These are phyloP conservation scores for Thyatira batis DNA, from an alignment of 2,888 invertebrate species.

Conservation along the genomic window DNA sequence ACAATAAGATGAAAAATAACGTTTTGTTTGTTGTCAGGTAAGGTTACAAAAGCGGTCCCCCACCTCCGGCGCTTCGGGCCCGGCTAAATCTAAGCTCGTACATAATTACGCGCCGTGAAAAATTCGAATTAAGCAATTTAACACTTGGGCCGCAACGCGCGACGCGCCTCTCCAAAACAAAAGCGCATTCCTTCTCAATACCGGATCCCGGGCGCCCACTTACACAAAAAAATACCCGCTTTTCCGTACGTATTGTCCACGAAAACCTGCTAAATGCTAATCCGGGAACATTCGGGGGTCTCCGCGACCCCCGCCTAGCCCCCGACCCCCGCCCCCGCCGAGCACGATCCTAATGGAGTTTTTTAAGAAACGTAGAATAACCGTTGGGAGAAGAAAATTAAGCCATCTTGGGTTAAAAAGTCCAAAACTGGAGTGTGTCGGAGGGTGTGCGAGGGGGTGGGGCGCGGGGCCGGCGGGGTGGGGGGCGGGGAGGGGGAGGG, in stretches of 20 bases:
- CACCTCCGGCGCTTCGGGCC: too few relatives aligned
- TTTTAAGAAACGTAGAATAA: slow-evolving; percentile 63
- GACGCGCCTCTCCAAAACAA: slow-evolving; percentile 24
- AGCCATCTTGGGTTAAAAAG: slow-evolving; percentile 78
- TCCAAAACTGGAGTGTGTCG: slow-evolving; percentile 59
- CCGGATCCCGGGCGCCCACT: slow-evolving; percentile 15
- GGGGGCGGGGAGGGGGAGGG: slow-evolving; percentile 20
- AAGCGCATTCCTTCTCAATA: slow-evolving; percentile 31
- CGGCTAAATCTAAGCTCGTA: background rate
- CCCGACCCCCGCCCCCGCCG: slow-evolving; percentile 20
- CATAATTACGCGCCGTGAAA: slow-evolving; percentile 3
- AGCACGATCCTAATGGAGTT: slow-evolving; percentile 64
- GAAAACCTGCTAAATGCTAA: slow-evolving; percentile 54
- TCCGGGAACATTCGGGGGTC: slow-evolving; percentile 38
- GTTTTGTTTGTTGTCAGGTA: too few relatives aligned
- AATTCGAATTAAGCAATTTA: slow-evolving; percentile 42
- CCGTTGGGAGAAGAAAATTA: slow-evolving; percentile 69
- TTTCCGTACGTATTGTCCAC: slow-evolving; percentile 45
- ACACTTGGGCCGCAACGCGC: slow-evolving; percentile 22
- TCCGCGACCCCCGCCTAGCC: slow-evolving; percentile 12
- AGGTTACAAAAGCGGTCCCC: too few relatives aligned
- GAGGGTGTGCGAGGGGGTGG: slow-evolving; percentile 26
- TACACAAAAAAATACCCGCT: slow-evolving; percentile 8
- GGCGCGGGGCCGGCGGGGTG: slow-evolving; percentile 12
- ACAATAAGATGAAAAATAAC: too few relatives aligned